A percentile compares a stretch with the other conserved stretches of the same genome.
These are phyloP conservation scores for Drosophila setifemur DNA, from an alignment of 1,140 invertebrate genomes.

Conservation along the genomic window DNA sequence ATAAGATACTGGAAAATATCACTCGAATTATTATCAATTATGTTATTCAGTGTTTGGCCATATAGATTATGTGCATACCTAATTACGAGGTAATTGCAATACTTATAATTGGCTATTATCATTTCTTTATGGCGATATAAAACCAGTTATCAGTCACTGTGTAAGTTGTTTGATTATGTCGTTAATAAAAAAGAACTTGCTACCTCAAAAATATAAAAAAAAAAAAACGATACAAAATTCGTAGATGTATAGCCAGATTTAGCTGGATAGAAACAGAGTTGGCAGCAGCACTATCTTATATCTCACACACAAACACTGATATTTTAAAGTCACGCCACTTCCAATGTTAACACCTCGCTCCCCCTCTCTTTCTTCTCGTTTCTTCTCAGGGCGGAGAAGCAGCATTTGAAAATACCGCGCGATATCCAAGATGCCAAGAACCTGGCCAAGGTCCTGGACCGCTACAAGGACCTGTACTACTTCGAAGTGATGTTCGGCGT, in stretches of 20 bases:
- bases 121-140: constrained; percentile 20
- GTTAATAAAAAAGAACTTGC: too few species aligned
- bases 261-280: neutral
- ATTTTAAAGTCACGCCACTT: constrained; percentile 61
- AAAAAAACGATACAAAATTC: too few species aligned
- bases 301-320: neutral
- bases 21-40: too few species aligned
- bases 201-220: neutral
- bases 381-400: constrained; percentile 91
- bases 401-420: constrained; percentile 94
- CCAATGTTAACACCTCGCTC: constrained; percentile 33
- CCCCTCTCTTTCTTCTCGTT: constrained; percentile 28
- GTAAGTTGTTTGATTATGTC: too few species aligned
- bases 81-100: constrained; percentile 15
- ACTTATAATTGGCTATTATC: constrained; percentile 5
- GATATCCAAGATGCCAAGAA: constrained; percentile 98
- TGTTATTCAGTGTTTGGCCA: constrained; percentile 1
- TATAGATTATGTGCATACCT: neutral
- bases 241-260: neutral
- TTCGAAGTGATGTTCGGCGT: constrained; percentile 95
- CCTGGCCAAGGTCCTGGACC: constrained; percentile 93
- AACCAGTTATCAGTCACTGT: neutral
- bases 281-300: constrained; percentile 8
- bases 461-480: constrained; percentile 97
- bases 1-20: too few species aligned